Evolutionary conservation across 2,113 vertebrate species (phyloP).

Genomic region (Anseranas semipalmata): DNA sequence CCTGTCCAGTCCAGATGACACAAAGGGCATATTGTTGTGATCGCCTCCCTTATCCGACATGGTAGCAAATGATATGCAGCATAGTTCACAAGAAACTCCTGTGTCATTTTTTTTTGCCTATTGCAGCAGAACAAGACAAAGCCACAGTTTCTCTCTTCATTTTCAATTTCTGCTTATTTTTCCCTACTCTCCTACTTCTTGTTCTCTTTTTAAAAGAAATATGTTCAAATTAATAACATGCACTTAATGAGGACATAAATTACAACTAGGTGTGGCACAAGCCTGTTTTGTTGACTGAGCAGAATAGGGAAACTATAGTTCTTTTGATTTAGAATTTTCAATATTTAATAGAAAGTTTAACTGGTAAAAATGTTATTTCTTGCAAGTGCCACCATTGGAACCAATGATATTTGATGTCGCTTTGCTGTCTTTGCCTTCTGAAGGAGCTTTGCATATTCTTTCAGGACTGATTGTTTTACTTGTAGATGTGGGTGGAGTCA

Average conservation of each 20-base stretch:
- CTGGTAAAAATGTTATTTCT: not conserved
- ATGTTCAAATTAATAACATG: slow-evolving; percentile 11
- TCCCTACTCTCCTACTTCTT: not conserved
- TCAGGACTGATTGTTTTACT: not conserved
- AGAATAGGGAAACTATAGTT: not conserved
- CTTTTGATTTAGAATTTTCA: not conserved
- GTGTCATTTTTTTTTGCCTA: not conserved
- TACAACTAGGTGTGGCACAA: not conserved
- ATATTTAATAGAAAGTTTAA: not conserved
- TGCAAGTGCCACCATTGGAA: not conserved
- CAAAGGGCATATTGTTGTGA: not conserved
- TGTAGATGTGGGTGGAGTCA: not conserved
- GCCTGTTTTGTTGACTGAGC: not conserved
- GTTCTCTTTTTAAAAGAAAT: slow-evolving; percentile 6
- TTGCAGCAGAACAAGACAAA: not conserved
- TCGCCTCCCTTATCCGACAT: not conserved
- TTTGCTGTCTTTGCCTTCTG: not conserved
- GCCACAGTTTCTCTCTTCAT: not conserved
- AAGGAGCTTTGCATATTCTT: not conserved
- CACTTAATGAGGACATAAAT: not conserved
- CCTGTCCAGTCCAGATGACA: not conserved
- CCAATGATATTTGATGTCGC: not conserved
- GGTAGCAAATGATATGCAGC: not conserved
- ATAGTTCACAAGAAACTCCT: not conserved
- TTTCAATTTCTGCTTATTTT: slow-evolving; percentile 25